phyloP scores from a whole-genome alignment of 2,113 vertebrate genomes.

The Anarrhichthys ocellatus region DNA sequence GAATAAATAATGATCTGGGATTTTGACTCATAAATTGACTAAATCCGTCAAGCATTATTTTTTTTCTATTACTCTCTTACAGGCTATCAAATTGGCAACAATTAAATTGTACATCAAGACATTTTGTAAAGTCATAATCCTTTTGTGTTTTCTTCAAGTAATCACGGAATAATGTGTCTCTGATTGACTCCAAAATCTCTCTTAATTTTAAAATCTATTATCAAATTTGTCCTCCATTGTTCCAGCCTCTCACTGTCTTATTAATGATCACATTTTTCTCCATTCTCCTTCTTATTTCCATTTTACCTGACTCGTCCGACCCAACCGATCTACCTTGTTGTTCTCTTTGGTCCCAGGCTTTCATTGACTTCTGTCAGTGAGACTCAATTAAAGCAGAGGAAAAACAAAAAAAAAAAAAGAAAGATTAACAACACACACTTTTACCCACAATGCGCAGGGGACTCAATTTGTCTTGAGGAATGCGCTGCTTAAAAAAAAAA shows the following conservation, averaged over 20 bases:
- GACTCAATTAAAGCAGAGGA: slow-evolving; percentile 81
- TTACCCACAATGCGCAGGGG: slow-evolving; percentile 74
- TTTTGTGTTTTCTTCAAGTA: not conserved
- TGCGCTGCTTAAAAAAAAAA: slow-evolving; percentile 50
- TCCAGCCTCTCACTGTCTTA: slow-evolving; percentile 11
- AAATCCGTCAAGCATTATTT: not conserved
- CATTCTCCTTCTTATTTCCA: slow-evolving; percentile 17
- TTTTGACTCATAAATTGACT: not conserved
- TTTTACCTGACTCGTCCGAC: slow-evolving; percentile 24
- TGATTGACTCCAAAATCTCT: not conserved
- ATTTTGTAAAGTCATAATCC: not conserved
- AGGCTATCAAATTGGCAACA: not conserved
- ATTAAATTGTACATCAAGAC: not conserved
- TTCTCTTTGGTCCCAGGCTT: slow-evolving; percentile 54
- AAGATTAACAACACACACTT: slow-evolving; percentile 76
- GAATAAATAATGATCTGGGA: not conserved
- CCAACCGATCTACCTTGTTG: slow-evolving; percentile 44
- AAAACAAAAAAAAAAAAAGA: slow-evolving; percentile 32
- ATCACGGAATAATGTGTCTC: not conserved
- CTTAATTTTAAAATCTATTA: slow-evolving; percentile 11
- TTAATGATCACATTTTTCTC: slow-evolving; percentile 36
- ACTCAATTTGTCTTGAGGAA: slow-evolving; percentile 82
- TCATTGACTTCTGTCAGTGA: slow-evolving; percentile 65
- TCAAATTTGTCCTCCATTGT: not conserved
- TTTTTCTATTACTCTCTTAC: not conserved